Base-by-base conservation (phyloP, 2,888 invertebrate species). In the Mechanitis mazaeus region DNA sequence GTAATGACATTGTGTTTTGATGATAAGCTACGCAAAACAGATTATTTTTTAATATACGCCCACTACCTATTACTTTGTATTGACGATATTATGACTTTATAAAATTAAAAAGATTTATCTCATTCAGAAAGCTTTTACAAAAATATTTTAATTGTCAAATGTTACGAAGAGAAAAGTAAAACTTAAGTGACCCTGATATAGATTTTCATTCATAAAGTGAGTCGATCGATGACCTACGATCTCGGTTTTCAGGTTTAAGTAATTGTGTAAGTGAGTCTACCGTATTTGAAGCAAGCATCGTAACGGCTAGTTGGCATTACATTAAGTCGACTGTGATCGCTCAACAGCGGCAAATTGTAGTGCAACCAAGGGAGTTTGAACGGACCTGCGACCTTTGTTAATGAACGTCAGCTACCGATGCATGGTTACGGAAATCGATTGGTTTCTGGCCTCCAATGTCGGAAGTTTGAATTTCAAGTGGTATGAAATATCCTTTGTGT, bases 301-400 rank as follows among this genome's bases (percentile, higher is more conserved):
- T 46, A n/a, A 12, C 46, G 46, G 46, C 20, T 50, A 28, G 47
- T 50, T 50, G 47, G 47, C 47, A 12, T 50, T 5, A 50, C 28
- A 50, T 20, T 5, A 7, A 50, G 47, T 20, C 20, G 47, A 20
- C 31, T 50, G 47, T 50, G 47, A 50, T 50, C 47, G 47, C 31
- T 50, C 47, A 7, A 50, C 28, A 31, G 47, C 47, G 47, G 28
- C 47, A 3, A 50, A 50, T 50, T 50, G 47, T 20, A 28, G 47
- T 28, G 28, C 47, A 50, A 50, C 28, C 47, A 50, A 50, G 12
- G 47, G 47, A 50, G 28, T 50, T 50, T 50, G 42, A 50, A 50
- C 47, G 47, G 47, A 50, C 47, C 47, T 50, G 28, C 47, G 20
- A 31, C 28, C 20, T 50, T 50, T 50, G 47, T 50, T 50, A 50